A percentile compares a stretch with the other conserved stretches of the same genome.
phyloP scores from a whole-genome alignment of 2,888 invertebrate genomes.

The Erynnis tages region DNA sequence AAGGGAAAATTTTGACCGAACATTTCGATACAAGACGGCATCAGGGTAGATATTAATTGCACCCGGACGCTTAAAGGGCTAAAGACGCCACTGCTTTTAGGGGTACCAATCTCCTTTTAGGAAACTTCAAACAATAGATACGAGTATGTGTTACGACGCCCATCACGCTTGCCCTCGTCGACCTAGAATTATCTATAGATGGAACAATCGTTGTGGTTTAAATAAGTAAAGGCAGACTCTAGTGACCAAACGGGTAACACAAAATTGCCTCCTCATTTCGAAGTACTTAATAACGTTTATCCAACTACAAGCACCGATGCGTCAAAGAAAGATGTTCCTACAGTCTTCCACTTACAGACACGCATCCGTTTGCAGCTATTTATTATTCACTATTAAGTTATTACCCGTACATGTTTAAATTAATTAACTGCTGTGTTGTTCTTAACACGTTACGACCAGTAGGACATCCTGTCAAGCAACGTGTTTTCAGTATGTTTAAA shows the following conservation, averaged over 20 bases:
- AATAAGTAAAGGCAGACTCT: too few species aligned
- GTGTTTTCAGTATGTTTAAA: too few species aligned
- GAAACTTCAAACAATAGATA: too few species aligned
- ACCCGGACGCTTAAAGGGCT: too few species aligned
- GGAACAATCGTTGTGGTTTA: background rate
- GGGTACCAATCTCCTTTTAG: too few species aligned
- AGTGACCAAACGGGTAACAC: background rate
- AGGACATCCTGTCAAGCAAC: slow-evolving; percentile 13
- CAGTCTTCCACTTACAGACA: slow-evolving; percentile 13
- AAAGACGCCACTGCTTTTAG: too few species aligned
- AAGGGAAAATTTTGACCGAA: too few species aligned
- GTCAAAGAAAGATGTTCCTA: too few species aligned
- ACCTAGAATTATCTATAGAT: background rate
- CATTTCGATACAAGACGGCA: too few species aligned
- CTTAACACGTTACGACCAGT: slow-evolving; percentile 7
- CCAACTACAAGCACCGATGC: slow-evolving; percentile 3
- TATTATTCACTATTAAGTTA: slow-evolving; percentile 24
- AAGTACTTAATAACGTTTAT: slow-evolving; percentile 10
- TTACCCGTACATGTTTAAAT: slow-evolving; percentile 23
- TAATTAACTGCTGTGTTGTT: slow-evolving; percentile 21
- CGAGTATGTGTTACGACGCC: too few species aligned
- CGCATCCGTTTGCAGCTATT: slow-evolving; percentile 9
- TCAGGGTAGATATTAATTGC: too few species aligned
- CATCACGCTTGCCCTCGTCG: too few species aligned
- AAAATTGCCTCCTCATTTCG: slow-evolving; percentile 12